A percentile compares a stretch with the other conserved stretches of the same genome.
Evolutionary conservation across 2,797 vertebrate species (phyloP).

Genomic region (Parauchenoglanis ngamensis): DNA sequence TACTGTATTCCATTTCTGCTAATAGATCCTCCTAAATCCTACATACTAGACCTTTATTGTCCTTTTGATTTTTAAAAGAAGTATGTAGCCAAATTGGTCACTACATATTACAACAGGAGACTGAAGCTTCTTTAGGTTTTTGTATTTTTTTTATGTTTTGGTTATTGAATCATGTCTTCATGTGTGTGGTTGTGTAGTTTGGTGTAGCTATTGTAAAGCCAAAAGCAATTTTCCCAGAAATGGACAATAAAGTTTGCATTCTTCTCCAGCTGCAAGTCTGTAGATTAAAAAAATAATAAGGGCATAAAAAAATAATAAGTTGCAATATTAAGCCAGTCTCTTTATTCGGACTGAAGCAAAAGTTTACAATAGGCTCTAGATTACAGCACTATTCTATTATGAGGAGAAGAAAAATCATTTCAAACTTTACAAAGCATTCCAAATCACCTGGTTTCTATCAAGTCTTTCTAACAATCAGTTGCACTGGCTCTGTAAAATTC

Average conservation of each 20-base stretch:
- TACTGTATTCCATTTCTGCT: too few relatives aligned
- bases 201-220: neutral
- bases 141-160: neutral
- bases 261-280: neutral
- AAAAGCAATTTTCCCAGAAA: neutral
- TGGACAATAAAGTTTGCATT: slow-evolving; percentile 5
- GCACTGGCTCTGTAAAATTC: neutral
- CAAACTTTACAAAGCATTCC: neutral
- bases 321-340: neutral
- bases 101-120: neutral
- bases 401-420: neutral
- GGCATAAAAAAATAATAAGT: neutral
- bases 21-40: too few relatives aligned
- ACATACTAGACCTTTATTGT: too few relatives aligned
- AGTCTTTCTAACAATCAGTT: neutral
- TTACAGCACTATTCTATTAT: neutral
- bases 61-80: neutral
- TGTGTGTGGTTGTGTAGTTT: neutral
- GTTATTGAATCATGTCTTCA: neutral
- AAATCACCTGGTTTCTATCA: neutral
- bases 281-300: neutral
- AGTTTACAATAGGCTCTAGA: neutral
- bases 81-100: neutral
- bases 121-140: neutral
- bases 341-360: neutral